phyloP scores from a whole-genome alignment of 2,888 invertebrate genomes.

The Acrobeloides nanus region DNA sequence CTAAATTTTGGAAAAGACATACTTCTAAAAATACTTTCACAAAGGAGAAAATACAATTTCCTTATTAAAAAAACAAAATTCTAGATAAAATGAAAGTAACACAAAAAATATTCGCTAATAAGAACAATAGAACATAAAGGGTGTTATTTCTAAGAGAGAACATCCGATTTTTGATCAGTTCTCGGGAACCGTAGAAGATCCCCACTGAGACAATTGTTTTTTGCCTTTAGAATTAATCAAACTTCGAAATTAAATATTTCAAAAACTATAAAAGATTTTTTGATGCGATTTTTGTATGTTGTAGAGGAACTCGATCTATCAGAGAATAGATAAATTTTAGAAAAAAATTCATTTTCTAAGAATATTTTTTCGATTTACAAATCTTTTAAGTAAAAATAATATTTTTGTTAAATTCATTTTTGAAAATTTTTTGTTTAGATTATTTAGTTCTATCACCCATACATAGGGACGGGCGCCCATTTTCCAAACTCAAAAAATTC shows the following conservation, averaged over 20 bases:
- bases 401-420: too few species aligned
- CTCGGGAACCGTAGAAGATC: not conserved
- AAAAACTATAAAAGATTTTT: too few species aligned
- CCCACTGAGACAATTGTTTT: not conserved
- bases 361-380: too few species aligned
- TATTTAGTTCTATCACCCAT: too few species aligned
- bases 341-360: too few species aligned
- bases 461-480: too few species aligned
- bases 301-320: not conserved
- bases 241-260: slow-evolving; percentile 1
- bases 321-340: too few species aligned
- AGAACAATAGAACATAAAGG: not conserved
- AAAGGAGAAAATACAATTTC: not conserved
- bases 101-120: not conserved
- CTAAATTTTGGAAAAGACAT: not conserved
- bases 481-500: too few species aligned
- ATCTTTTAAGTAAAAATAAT: too few species aligned
- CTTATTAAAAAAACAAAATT: not conserved
- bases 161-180: slow-evolving; percentile 3
- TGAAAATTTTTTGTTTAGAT: too few species aligned
- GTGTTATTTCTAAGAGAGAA: not conserved
- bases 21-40: too few species aligned
- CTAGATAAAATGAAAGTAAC: not conserved
- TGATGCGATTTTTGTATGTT: not conserved
- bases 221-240: slow-evolving; percentile 3